Evolutionary conservation across 1,140 invertebrate species (phyloP).

Genomic region (Atta cephalotes): DNA sequence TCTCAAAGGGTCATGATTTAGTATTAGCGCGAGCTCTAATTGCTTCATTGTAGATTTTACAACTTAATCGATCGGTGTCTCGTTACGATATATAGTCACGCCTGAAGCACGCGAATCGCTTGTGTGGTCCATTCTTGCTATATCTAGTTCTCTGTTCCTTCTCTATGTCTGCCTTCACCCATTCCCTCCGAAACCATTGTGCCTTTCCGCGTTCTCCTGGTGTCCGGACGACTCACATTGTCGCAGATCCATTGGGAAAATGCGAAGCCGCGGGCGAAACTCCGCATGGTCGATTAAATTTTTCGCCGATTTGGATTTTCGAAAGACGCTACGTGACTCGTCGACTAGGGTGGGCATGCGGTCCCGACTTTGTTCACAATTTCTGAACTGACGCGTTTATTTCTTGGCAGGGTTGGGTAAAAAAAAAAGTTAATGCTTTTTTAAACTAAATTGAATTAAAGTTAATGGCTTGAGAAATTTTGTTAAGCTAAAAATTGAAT

Average conservation of each 20-base stretch:
- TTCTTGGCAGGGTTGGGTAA: neutral
- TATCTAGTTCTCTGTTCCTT: constrained; percentile 6
- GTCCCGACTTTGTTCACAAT: constrained; percentile 35
- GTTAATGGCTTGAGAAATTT: no score
- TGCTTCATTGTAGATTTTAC: constrained; percentile 60
- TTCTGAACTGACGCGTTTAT: neutral
- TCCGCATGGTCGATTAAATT: constrained; percentile 74
- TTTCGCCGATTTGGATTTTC: constrained; percentile 71
- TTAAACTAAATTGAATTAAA: no score
- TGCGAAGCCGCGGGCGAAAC: constrained; percentile 66
- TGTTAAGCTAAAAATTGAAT: no score
- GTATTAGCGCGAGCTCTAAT: constrained; percentile 64
- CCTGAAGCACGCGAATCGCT: constrained; percentile 45
- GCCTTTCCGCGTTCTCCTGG: constrained; percentile 19
- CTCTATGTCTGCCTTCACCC: neutral
- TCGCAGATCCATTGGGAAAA: constrained; percentile 68
- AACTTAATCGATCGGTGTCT: constrained; percentile 68
- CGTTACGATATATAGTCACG: constrained; percentile 63
- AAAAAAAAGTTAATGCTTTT: no score
- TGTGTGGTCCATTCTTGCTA: constrained; percentile 70
- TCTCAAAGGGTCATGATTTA: constrained; percentile 49
- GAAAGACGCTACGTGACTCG: constrained; percentile 67
- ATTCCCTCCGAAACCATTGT: constrained; percentile 31
- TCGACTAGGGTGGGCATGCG: constrained; percentile 15
- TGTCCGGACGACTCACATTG: constrained; percentile 47